Base-by-base conservation (phyloP, 2,797 vertebrate species). In the Paramormyrops hopkinsi region DNA sequence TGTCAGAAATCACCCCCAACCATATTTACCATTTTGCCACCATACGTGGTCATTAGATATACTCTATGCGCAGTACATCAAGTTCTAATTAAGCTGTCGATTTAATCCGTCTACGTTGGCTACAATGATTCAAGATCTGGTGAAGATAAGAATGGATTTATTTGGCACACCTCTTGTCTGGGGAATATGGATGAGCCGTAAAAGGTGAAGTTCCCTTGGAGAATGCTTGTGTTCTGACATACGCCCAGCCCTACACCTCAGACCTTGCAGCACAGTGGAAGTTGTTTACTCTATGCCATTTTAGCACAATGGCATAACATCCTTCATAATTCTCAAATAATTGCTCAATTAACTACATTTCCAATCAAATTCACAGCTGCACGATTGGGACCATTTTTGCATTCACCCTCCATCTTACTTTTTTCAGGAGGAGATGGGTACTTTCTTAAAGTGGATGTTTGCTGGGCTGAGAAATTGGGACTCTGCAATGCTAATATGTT, bases 341-440 rank as follows among this genome's bases (percentile, higher is more conserved):
- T 50, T 6, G 41, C 62, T 90, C 62, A 79, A 62, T 89, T 88
- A 79, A 86, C 76, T 88, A 91, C 59, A 85, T 90, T 91, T 84
- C 54, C 12, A 87, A 48, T 50, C 37, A 83, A 44, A 83, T 62
- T 90, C 59, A 90, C 69, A n/a, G 33, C 62, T 54, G 73, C 37
- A 50, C 84, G 88, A 90, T 46, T 73, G 65, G n/a, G 11, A 7
- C 14, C n/a, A 41, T 88, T 59, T 90, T 51, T 85, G 41, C 19
- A 22, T 87, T 59, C 41, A 22, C 82, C 37, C 33, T 84, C 17
- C 33, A 48, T 69, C 54, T 44, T 89, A 48, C 83, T 59, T 88
- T 44, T 88, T 37, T 86, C 44, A 29, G 62, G 14, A 54, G 46
- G 89, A 1, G 19, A 73, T 17, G 17, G 41, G 2, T 22, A 82